Base-by-base conservation (phyloP, 2,888 invertebrate species). In the Drosophila formosana region DNA sequence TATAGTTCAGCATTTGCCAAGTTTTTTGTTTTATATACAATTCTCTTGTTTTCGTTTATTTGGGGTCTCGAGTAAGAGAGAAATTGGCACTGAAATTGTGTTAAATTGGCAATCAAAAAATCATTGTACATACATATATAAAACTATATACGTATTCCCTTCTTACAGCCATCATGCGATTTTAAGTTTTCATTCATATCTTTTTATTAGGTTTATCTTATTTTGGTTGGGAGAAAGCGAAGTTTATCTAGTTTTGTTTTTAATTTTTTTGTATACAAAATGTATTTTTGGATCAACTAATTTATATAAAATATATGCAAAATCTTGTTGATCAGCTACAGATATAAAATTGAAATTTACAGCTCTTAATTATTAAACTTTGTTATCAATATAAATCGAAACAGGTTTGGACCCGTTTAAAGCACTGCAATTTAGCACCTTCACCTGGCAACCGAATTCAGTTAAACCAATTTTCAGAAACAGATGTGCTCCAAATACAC, bases 351-450 rank as follows among this genome's bases (percentile, higher is more conserved):
- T 63, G 56, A 66, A 69, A 70, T 72, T 72, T 57, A 60, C 64
- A 61, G 52, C 63, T 41, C 52, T 57, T 64, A 80, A 68, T 81
- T 78, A 66, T 45, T 61, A 8, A 49, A 45, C 23, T 9, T 34
- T 56, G 11, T 47, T 51, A 61, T 47, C 41, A 70, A 56, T 34
- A 2, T 6, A 6, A 67, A 30, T 45, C 7, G 6, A 39, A 46
- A 18, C 55, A 26, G 71, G 65, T 72, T 71, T 60, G 3, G 6
- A 37, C 28, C 56, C 39, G 41, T 43, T 23, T 56, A 28, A 28
- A 32, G n/a, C 11, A 41, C n/a, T 58, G 52, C 23, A 58, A 57
- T 49, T 51, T 41, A 34, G 18, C 28, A 45, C 43, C 34, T 66
- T 53, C 34, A 32, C 37, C 7, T 58, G 41, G 53, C 66, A 62